These are phyloP conservation scores for Paramormyrops kingsleyae DNA, from an alignment of 2,113 vertebrate species.

Conservation along the genomic window DNA sequence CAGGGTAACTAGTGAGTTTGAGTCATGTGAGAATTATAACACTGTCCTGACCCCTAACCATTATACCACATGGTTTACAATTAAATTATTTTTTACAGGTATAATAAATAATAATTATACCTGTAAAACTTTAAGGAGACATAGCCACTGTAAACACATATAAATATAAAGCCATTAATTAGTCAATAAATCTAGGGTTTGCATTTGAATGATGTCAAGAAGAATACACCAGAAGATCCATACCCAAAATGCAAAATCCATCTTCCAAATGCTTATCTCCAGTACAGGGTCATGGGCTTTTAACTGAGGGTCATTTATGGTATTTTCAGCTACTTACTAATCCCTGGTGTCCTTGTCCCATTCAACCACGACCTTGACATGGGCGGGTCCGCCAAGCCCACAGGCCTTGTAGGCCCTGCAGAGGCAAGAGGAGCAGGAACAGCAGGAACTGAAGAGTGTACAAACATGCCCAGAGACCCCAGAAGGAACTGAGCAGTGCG, in stretches of 20 bases:
- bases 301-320: not conserved
- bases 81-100: not conserved
- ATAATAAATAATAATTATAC: not conserved
- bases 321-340: slow-evolving; percentile 76
- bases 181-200: not conserved
- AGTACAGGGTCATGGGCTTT: not conserved
- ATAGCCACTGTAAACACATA: not conserved
- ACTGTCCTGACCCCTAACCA: not conserved
- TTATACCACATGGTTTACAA: not conserved
- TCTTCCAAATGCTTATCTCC: not conserved
- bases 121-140: not conserved
- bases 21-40: not conserved
- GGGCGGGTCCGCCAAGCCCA: slow-evolving; percentile 85
- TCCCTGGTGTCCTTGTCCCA: slow-evolving; percentile 99
- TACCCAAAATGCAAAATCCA: not conserved
- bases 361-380: slow-evolving; percentile 94
- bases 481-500: no score
- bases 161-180: not conserved
- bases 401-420: slow-evolving; percentile 86
- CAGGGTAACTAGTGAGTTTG: not conserved
- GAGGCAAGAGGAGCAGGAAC: slow-evolving; percentile 16
- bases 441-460: not conserved
- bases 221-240: not conserved
- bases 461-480: no score
- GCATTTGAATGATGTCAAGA: not conserved